A percentile compares a stretch with the other conserved stretches of the same genome.
phyloP scores from a whole-genome alignment of 2,113 vertebrate genomes.

The Cephalopholis sonnerati region DNA sequence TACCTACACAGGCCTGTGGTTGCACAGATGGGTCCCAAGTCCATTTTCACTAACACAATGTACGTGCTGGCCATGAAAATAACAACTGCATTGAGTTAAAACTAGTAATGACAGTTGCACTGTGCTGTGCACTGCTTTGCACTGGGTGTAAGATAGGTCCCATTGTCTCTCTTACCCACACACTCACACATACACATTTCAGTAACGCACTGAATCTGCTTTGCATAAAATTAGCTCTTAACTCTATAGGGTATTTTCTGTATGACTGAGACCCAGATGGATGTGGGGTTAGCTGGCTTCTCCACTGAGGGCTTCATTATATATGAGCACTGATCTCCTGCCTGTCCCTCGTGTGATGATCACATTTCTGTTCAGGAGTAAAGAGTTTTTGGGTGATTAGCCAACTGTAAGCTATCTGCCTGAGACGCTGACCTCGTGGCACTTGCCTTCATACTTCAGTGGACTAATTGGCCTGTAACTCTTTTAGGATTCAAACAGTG shows the following conservation, averaged over 20 bases:
- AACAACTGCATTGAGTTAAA: no score
- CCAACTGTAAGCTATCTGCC: conserved; percentile 54
- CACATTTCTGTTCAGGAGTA: conserved; percentile 43
- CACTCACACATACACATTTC: background rate
- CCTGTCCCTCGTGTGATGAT: conserved; percentile 40
- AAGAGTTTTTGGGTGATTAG: conserved; percentile 62
- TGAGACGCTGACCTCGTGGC: conserved; percentile 49
- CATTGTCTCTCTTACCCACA: background rate
- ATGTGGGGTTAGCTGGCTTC: background rate
- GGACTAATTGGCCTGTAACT: conserved; percentile 70
- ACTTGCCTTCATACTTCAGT: conserved; percentile 52
- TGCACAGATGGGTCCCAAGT: no score
- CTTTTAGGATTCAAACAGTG: conserved; percentile 42
- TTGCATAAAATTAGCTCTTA: conserved; percentile 44
- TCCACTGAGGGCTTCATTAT: conserved; percentile 39
- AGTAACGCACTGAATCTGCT: conserved; percentile 26
- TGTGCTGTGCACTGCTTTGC: no score
- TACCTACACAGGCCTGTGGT: no score
- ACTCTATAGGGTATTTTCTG: conserved; percentile 4
- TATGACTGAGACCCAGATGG: conserved; percentile 17
- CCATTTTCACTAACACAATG: no score
- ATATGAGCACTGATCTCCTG: conserved; percentile 23
- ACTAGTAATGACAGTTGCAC: no score
- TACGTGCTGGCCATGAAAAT: no score
- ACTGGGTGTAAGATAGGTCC: no score